These are phyloP conservation scores for Melinaea menophilus DNA, from an alignment of 2,888 invertebrate genomes.

Conservation along the genomic window DNA sequence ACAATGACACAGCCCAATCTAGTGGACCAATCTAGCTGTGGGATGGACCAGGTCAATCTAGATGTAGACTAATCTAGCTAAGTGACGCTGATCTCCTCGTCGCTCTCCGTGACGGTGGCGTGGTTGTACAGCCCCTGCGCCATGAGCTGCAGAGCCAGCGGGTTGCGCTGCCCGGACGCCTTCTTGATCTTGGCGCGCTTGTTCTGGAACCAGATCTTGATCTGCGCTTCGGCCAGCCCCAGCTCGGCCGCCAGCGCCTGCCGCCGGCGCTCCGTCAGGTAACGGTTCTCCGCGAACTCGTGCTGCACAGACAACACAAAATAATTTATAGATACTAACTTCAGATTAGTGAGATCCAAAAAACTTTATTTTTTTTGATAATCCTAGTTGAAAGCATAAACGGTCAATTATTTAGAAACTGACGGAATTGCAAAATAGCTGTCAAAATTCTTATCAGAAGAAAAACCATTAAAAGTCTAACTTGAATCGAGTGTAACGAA, in stretches of 20 bases:
- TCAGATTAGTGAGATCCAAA: too few relatives aligned
- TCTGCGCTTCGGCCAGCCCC: conserved; percentile 96
- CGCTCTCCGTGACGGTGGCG: conserved; percentile 49
- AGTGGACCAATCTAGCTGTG: background rate
- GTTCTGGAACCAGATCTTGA: conserved; percentile 98
- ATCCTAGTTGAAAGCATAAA: too few relatives aligned
- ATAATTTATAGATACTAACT: too few relatives aligned
- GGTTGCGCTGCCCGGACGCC: conserved; percentile 89
- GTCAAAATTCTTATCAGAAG: too few relatives aligned
- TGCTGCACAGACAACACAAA: conserved; percentile 65
- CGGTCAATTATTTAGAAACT: too few relatives aligned
- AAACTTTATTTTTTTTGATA: too few relatives aligned
- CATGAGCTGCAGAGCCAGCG: conserved; percentile 93
- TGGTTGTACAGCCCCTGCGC: conserved; percentile 97
- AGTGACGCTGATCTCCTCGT: conserved; percentile 33
- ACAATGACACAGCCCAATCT: too few relatives aligned
- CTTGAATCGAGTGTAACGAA: too few relatives aligned
- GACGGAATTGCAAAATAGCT: too few relatives aligned
- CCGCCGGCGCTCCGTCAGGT: conserved; percentile 93
- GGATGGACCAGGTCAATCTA: background rate
- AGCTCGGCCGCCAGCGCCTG: conserved; percentile 93
- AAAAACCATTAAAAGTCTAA: too few relatives aligned
- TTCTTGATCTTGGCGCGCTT: conserved; percentile 98
- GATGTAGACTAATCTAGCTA: conserved; percentile 4
- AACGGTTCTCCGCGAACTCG: conserved; percentile 95